Conservation (phyloP, 2,797 vertebrate genomes). For the Hemibagrus guttatus region DNA sequence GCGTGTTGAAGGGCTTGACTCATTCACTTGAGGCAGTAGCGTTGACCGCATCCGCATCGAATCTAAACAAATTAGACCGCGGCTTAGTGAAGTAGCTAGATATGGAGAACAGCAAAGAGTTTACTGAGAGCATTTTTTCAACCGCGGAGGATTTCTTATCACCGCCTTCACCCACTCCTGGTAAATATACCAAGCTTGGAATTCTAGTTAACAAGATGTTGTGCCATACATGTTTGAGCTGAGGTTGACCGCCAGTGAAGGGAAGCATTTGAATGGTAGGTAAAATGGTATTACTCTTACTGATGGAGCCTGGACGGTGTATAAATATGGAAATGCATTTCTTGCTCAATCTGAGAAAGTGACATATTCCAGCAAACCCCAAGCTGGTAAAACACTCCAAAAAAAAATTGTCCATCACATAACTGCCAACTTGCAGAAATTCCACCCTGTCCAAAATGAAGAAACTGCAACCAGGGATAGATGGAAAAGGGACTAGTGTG, state of each 20-base stretch:
- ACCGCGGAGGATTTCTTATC: background rate
- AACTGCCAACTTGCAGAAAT: background rate
- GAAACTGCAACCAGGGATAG: background rate
- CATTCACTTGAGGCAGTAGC: background rate
- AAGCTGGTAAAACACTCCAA: background rate
- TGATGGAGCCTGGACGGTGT: background rate
- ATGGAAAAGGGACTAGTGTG: background rate
- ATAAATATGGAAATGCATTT: background rate
- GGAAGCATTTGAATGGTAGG: background rate
- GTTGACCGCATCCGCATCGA: background rate
- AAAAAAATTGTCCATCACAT: background rate
- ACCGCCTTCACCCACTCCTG: background rate
- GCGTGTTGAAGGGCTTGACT: background rate
- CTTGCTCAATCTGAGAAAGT: background rate
- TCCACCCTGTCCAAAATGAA: background rate
- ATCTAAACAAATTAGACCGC: background rate
- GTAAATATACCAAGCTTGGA: background rate
- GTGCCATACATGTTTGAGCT: background rate
- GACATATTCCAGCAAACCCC: background rate
- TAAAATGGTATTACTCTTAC: slow-evolving; percentile 7
- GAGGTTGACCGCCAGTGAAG: no score
- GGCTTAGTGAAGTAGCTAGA: background rate
- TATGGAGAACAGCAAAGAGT: background rate
- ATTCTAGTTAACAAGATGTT: slow-evolving; percentile 1
- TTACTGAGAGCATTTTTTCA: background rate